phyloP scores from a whole-genome alignment of 2,113 vertebrate species.

The Paradoxurus hermaphroditus region DNA sequence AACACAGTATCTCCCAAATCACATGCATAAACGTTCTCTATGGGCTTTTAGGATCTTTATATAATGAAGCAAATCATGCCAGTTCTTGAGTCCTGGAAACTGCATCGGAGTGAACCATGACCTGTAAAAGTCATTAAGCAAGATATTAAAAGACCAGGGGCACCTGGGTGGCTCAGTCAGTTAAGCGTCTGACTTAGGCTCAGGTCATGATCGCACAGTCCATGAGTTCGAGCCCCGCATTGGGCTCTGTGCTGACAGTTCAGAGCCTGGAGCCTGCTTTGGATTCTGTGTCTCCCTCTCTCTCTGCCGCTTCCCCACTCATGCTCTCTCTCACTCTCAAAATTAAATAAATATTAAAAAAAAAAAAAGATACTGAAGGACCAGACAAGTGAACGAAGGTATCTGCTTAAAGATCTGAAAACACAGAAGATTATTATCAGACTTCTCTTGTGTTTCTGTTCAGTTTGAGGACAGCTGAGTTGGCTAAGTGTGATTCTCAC shows the following conservation, averaged over 20 bases:
- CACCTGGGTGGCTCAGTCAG: no score
- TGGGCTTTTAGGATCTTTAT: background rate
- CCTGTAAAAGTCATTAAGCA: background rate
- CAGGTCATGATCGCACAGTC: no score
- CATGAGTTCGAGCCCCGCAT: no score
- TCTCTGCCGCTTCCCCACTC: no score
- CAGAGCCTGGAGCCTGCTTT: no score
- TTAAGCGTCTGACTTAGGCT: no score
- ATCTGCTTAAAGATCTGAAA: background rate
- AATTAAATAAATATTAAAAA: no score
- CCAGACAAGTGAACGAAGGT: background rate
- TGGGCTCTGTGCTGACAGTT: no score
- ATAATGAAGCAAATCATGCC: background rate
- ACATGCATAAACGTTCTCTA: background rate
- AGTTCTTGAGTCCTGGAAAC: background rate
- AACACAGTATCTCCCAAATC: background rate
- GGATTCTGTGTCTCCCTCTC: no score
- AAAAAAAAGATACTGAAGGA: background rate
- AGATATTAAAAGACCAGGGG: background rate
- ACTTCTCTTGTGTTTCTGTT: background rate
- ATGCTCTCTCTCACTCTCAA: no score
- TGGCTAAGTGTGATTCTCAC: background rate
- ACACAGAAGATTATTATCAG: background rate
- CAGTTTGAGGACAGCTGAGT: background rate
- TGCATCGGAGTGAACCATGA: background rate